These are phyloP conservation scores for Sturnus vulgaris DNA, from an alignment of 2,113 vertebrate species.

Conservation along the genomic window DNA sequence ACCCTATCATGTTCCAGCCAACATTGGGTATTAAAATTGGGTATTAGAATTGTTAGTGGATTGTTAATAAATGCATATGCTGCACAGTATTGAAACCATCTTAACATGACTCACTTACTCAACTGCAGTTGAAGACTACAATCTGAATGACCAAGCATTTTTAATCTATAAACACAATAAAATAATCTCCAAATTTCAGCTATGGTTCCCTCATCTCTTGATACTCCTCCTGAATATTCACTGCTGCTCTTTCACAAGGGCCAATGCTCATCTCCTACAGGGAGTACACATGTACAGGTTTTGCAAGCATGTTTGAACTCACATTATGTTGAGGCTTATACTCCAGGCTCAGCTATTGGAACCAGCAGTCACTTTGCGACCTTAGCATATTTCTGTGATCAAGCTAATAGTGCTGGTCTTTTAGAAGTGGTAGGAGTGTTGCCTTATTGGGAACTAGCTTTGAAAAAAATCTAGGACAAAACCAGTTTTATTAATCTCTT, in stretches of 20 bases:
- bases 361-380: neutral
- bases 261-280: neutral
- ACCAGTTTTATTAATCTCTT: neutral
- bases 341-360: neutral
- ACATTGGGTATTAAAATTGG: neutral
- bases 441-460: neutral
- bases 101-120: neutral
- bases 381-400: neutral
- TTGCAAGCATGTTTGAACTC: neutral
- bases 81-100: neutral
- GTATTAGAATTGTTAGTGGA: neutral
- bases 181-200: neutral
- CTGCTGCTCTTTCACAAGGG: neutral
- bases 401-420: rapidly evolving
- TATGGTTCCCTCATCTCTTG: rapidly evolving
- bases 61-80: neutral
- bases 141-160: neutral
- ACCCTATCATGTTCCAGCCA: neutral
- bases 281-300: neutral
- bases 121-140: neutral
- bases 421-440: neutral
- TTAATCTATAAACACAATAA: neutral
- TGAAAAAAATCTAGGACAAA: neutral
- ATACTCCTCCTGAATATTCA: neutral
- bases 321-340: neutral